Conservation (phyloP, 2,888 invertebrate species). For the Rutpela maculata region DNA sequence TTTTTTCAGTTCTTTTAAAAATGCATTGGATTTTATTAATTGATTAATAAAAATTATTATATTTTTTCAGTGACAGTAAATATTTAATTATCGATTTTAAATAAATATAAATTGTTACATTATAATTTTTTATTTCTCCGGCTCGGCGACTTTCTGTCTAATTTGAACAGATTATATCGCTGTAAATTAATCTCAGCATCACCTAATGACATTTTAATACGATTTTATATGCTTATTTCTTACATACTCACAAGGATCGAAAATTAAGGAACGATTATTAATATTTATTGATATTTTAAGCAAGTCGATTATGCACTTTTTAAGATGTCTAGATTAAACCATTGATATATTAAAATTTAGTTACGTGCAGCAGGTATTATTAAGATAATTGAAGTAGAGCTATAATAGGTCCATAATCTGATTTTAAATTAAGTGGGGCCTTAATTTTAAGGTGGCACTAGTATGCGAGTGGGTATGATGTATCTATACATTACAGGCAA, state of each 20-base stretch:
- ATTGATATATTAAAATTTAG: conserved; percentile 10
- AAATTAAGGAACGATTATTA: neutral
- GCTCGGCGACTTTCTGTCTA: too few relatives aligned
- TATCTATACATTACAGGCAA: conserved; percentile 15
- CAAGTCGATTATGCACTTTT: neutral
- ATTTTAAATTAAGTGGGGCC: conserved; percentile 27
- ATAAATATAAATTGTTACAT: too few relatives aligned
- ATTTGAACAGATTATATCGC: too few relatives aligned
- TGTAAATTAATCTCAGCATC: too few relatives aligned
- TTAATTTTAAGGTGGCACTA: conserved; percentile 33
- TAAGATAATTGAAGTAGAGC: conserved; percentile 22
- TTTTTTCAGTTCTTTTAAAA: too few relatives aligned
- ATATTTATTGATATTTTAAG: neutral
- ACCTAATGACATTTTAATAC: neutral
- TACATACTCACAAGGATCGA: neutral
- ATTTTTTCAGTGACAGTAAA: too few relatives aligned
- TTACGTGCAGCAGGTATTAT: conserved; percentile 29
- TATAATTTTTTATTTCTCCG: too few relatives aligned
- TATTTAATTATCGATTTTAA: too few relatives aligned
- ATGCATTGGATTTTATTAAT: too few relatives aligned
- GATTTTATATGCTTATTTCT: neutral
- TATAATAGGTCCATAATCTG: conserved; percentile 24
- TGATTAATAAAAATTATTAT: too few relatives aligned
- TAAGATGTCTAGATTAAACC: neutral
- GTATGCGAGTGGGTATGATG: conserved; percentile 18